Evolutionary conservation across 2,888 invertebrate genomes (phyloP).

Genomic region (Heliconius sara): DNA sequence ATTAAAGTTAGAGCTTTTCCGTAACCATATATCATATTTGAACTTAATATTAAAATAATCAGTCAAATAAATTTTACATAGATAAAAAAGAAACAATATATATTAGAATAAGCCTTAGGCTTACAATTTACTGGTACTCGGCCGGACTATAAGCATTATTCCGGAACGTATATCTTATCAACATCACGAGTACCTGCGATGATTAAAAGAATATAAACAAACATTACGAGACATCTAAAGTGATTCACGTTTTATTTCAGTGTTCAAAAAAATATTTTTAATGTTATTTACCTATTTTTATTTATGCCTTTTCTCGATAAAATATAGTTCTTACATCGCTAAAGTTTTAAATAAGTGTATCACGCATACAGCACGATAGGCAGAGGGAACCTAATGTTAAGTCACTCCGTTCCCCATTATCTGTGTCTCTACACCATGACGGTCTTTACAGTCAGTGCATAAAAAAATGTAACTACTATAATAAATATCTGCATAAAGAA

Average conservation of each 20-base stretch:
- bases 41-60: background rate
- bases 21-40: background rate
- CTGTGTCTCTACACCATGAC: too few relatives aligned
- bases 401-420: too few relatives aligned
- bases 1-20: background rate
- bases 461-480: too few relatives aligned
- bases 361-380: too few relatives aligned
- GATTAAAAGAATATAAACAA: constrained; percentile 30
- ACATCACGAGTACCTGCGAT: background rate
- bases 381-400: too few relatives aligned
- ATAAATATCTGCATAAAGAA: too few relatives aligned
- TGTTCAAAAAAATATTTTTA: background rate
- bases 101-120: background rate
- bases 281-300: background rate
- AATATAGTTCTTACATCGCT: background rate
- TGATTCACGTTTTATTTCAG: constrained; percentile 1
- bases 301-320: background rate
- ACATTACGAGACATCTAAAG: background rate
- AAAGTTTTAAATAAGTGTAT: too few relatives aligned
- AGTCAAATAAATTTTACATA: background rate
- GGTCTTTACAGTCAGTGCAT: too few relatives aligned
- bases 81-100: background rate
- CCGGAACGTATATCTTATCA: constrained; percentile 37
- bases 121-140: constrained; percentile 19
- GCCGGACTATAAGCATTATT: constrained; percentile 22